Percentiles rank a stretch among this genome's conserved stretches.
These are phyloP conservation scores for Phyllostomus hastatus DNA, from an alignment of 2,113 vertebrate species.

Conservation along the genomic window DNA sequence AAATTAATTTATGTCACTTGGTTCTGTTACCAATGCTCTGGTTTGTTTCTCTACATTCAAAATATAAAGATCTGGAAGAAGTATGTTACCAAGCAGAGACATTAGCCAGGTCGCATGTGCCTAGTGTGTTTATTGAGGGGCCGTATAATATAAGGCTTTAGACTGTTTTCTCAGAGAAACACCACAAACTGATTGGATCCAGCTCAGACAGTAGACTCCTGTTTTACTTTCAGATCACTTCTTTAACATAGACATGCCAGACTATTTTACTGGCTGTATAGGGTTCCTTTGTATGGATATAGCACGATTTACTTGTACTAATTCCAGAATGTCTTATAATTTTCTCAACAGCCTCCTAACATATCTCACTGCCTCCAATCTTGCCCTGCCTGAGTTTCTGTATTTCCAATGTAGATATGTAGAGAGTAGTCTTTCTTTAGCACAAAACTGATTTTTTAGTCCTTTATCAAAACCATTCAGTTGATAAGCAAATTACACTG, in stretches of 20 bases:
- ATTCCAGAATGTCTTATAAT: background rate
- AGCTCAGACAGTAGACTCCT: background rate
- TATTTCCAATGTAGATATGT: background rate
- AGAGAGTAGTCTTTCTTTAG: background rate
- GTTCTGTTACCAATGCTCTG: background rate
- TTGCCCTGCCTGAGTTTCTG: background rate
- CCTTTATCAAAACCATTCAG: background rate
- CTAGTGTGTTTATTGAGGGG: background rate
- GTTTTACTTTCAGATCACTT: background rate
- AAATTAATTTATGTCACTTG: background rate
- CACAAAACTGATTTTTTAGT: background rate
- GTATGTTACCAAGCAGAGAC: background rate
- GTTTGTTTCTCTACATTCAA: background rate
- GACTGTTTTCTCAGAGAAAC: background rate
- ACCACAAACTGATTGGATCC: background rate
- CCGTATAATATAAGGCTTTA: background rate
- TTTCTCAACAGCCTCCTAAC: background rate
- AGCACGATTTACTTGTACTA: background rate
- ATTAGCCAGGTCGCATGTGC: no score
- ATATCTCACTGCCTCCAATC: background rate
- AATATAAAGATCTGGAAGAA: background rate
- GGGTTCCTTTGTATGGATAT: background rate
- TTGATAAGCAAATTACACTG: background rate
- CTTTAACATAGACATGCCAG: background rate
- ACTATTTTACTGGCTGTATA: background rate